These are phyloP conservation scores for Pollenia amentaria DNA, from an alignment of 2,888 invertebrate genomes.

Conservation along the genomic window DNA sequence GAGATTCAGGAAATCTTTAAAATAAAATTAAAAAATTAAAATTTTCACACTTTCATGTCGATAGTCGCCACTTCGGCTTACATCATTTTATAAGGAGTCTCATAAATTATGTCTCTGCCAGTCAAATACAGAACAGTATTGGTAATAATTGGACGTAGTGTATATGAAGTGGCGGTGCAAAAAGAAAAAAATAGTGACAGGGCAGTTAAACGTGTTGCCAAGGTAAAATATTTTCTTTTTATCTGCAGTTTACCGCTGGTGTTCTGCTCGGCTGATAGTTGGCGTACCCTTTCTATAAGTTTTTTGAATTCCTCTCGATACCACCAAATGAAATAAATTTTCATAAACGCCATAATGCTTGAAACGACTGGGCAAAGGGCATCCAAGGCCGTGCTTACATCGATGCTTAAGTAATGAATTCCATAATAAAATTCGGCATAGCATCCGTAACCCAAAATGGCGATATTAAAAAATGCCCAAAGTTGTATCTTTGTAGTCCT, in stretches of 20 bases:
- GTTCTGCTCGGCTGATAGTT: conserved; percentile 74
- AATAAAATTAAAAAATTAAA: neutral
- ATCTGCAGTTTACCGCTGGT: conserved; percentile 72
- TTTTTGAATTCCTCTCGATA: conserved; percentile 77
- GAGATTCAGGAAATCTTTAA: conserved; percentile 77
- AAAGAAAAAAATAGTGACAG: conserved; percentile 75
- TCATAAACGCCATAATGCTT: conserved; percentile 79
- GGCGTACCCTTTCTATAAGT: conserved; percentile 76
- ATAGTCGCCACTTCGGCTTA: conserved; percentile 65
- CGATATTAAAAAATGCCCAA: conserved; percentile 78
- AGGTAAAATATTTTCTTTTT: conserved; percentile 75
- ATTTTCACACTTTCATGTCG: neutral
- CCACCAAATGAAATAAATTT: conserved; percentile 78
- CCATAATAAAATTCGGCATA: conserved; percentile 79
- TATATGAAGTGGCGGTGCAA: conserved; percentile 77
- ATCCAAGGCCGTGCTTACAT: conserved; percentile 78
- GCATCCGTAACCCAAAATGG: conserved; percentile 77
- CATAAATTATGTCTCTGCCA: conserved; percentile 77
- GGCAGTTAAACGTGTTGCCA: conserved; percentile 77
- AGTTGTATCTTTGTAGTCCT: conserved; percentile 67
- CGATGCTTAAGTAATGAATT: conserved; percentile 77
- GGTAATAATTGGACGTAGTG: conserved; percentile 76
- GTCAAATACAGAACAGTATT: conserved; percentile 74
- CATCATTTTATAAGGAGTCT: conserved; percentile 81
- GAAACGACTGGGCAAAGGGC: conserved; percentile 81